Percentiles rank a stretch among this genome's conserved stretches.
These are phyloP conservation scores for Tadarida brasiliensis DNA, from an alignment of 2,797 vertebrate species.

Conservation along the genomic window DNA sequence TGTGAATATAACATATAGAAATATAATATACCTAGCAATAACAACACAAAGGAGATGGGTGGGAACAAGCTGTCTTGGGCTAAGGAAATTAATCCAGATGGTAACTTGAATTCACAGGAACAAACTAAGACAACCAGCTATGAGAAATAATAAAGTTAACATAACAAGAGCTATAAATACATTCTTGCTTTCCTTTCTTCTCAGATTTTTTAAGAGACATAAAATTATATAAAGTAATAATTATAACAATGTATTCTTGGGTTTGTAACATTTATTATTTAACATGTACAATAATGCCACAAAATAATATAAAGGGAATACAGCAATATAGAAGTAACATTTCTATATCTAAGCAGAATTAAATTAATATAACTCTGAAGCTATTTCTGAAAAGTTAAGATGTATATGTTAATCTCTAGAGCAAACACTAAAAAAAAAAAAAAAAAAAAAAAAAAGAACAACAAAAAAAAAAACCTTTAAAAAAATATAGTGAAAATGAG, in stretches of 20 bases:
- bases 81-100: background rate
- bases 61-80: background rate
- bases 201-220: slow-evolving; percentile 1
- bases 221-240: background rate
- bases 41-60: background rate
- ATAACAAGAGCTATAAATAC: background rate
- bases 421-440: background rate
- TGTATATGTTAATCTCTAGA: background rate
- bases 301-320: background rate
- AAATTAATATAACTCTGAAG: slow-evolving; percentile 17
- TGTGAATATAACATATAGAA: background rate
- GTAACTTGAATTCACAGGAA: background rate
- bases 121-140: background rate
- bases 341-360: slow-evolving; percentile 13
- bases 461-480: background rate
- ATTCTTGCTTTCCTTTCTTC: background rate
- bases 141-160: slow-evolving; percentile 5
- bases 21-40: background rate
- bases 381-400: background rate
- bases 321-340: background rate
- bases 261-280: background rate
- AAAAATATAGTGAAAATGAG: background rate
- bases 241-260: background rate
- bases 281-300: background rate
- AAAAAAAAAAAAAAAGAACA: too few species aligned